Evolutionary conservation across 1,140 invertebrate genomes (phyloP).

Genomic region (Drosophila mojavensis): DNA sequence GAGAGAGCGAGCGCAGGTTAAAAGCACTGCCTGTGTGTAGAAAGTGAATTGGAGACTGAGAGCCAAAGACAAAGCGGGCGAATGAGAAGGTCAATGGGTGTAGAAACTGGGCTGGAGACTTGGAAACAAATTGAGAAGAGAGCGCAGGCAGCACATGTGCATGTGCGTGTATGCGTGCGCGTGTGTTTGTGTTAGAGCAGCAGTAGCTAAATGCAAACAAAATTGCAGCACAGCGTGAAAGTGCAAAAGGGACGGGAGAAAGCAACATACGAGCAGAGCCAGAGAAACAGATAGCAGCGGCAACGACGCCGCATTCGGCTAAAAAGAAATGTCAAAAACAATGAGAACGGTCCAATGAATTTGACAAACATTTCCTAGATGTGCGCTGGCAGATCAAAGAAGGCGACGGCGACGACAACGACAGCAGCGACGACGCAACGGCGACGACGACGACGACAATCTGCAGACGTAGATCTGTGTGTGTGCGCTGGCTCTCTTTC

Average conservation of each 20-base stretch:
- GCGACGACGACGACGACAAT: conserved; percentile 25
- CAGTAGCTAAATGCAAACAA: neutral
- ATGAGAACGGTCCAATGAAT: conserved; percentile 82
- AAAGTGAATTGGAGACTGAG: too few species aligned
- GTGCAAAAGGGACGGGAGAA: conserved; percentile 2
- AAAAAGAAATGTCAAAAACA: conserved; percentile 83
- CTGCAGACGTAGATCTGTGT: conserved; percentile 17
- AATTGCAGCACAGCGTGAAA: conserved; percentile 7
- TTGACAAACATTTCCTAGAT: conserved; percentile 84
- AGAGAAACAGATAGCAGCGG: conserved; percentile 24
- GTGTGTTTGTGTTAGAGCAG: neutral
- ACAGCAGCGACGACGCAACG: neutral
- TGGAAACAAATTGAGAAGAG: too few species aligned
- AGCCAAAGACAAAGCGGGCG: neutral
- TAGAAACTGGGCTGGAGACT: too few species aligned
- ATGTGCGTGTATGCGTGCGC: too few species aligned
- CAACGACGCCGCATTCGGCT: conserved; percentile 32
- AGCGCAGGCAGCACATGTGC: too few species aligned
- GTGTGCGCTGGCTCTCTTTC: conserved; percentile 5
- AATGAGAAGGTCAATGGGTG: neutral
- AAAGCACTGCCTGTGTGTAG: neutral
- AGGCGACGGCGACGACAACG: conserved; percentile 43
- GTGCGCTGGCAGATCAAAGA: conserved; percentile 83
- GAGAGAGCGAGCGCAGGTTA: neutral
- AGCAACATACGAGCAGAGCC: neutral